Percentiles rank a stretch among this genome's conserved stretches.
Evolutionary conservation across 1,140 invertebrate species (phyloP).

Genomic region (Drosophila insularis): DNA sequence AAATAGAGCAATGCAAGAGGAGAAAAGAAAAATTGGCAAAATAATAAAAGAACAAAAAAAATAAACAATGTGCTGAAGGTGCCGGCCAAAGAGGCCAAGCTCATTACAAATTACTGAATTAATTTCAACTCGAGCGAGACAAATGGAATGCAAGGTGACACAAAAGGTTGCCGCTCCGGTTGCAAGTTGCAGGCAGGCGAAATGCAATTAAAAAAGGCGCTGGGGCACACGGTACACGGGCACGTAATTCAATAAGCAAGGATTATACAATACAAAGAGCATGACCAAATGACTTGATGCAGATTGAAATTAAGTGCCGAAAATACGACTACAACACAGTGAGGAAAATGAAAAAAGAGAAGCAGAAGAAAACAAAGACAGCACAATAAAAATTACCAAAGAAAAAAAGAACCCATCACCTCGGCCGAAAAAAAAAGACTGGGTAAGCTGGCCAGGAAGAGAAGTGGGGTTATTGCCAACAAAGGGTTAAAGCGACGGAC

Average conservation of each 20-base stretch:
- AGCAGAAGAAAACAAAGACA: background rate
- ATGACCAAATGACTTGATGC: slow-evolving; percentile 40
- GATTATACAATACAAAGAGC: slow-evolving; percentile 53
- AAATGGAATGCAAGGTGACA: slow-evolving; percentile 33
- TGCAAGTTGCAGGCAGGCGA: slow-evolving; percentile 7
- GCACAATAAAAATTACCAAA: slow-evolving; percentile 8
- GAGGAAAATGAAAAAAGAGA: background rate
- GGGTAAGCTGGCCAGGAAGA: no score
- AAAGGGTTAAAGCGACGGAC: slow-evolving; percentile 72
- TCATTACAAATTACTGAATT: slow-evolving; percentile 81
- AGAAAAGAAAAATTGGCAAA: slow-evolving; percentile 17
- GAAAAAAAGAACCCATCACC: background rate
- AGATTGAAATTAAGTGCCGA: slow-evolving; percentile 67
- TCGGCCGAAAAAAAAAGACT: background rate
- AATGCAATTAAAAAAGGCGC: slow-evolving; percentile 68
- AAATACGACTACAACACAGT: slow-evolving; percentile 36
- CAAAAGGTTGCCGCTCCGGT: slow-evolving; percentile 12
- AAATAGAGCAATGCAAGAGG: slow-evolving; percentile 56
- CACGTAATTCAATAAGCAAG: slow-evolving; percentile 72
- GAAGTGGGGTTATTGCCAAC: background rate
- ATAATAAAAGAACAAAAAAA: background rate
- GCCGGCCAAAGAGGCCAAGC: slow-evolving; percentile 51
- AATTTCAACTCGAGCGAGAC: slow-evolving; percentile 68
- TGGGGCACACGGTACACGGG: background rate
- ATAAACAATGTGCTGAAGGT: slow-evolving; percentile 17